These are phyloP conservation scores for Parazoanthus darwini DNA, from an alignment of 92 coral and sea anemone species.

Conservation along the genomic window DNA sequence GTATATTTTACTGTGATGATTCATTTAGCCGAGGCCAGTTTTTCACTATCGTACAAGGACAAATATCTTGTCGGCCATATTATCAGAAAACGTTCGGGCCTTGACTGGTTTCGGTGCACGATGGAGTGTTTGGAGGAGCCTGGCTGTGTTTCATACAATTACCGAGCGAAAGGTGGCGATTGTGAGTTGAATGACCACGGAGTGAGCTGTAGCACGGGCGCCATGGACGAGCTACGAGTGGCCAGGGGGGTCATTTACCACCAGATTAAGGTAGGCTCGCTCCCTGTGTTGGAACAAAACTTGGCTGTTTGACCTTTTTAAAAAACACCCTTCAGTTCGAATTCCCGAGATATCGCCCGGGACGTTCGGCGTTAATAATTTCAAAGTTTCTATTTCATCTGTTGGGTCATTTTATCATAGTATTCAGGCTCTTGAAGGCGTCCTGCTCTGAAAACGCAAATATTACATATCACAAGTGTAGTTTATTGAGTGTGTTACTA, in stretches of 20 bases:
- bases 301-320: not conserved
- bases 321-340: not conserved
- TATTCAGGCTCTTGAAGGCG: too few relatives aligned
- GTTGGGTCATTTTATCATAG: too few relatives aligned
- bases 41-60: not conserved
- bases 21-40: not conserved
- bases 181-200: slow-evolving; percentile 23
- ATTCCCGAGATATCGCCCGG: too few relatives aligned
- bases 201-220: not conserved
- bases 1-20: not conserved
- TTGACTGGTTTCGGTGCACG: slow-evolving; percentile 9
- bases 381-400: too few relatives aligned
- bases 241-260: slow-evolving; percentile 8
- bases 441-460: too few relatives aligned
- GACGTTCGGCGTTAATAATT: too few relatives aligned
- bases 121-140: slow-evolving; percentile 13
- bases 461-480: too few relatives aligned
- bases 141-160: slow-evolving; percentile 8
- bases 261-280: not conserved
- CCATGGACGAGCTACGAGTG: not conserved
- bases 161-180: slow-evolving; percentile 6
- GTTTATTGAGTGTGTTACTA: too few relatives aligned
- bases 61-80: slow-evolving; percentile 21
- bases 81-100: slow-evolving; percentile 16
- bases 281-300: not conserved